Percentiles rank a stretch among this genome's conserved stretches.
phyloP scores from a whole-genome alignment of 64 coral and sea anemone species.

The Actinia equina region DNA sequence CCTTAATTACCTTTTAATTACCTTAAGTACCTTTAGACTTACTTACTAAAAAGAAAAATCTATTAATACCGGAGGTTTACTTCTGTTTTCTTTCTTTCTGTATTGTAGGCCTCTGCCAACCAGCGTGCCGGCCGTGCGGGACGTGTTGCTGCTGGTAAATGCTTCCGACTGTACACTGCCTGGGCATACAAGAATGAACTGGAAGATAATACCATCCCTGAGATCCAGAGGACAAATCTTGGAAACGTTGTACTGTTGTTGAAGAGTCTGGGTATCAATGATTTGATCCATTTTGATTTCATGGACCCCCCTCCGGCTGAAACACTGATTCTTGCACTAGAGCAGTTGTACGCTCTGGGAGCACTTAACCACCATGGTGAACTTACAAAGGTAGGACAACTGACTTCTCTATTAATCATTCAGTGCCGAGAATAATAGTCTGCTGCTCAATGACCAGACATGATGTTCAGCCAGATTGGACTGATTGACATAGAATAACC shows the following conservation, averaged over 20 bases:
- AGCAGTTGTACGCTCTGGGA: constrained; percentile 91
- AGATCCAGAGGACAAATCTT: constrained; percentile 96
- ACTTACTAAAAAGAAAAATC: too few species aligned
- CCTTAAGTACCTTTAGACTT: too few species aligned
- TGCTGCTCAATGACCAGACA: too few species aligned
- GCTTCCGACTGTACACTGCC: constrained; percentile 94
- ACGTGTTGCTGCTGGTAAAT: constrained; percentile 96
- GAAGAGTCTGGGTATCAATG: constrained; percentile 98
- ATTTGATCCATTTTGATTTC: constrained; percentile 98
- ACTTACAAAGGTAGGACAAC: constrained; percentile 64
- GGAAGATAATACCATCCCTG: constrained; percentile 96
- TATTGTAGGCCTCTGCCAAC: constrained; percentile 90
- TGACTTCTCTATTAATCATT: background rate
- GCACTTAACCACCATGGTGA: constrained; percentile 95
- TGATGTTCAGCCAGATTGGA: too few species aligned
- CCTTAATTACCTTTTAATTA: too few species aligned
- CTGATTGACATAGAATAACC: too few species aligned
- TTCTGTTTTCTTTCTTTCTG: background rate
- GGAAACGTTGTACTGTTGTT: constrained; percentile 95
- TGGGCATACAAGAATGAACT: constrained; percentile 99
- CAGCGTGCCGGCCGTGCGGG: constrained; percentile 92
- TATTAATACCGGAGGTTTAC: too few species aligned
- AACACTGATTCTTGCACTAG: constrained; percentile 87
- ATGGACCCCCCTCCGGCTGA: constrained; percentile 99
- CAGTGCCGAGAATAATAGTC: too few species aligned